Conservation (phyloP, 2,888 invertebrate species). For the Drosophila planitibia region DNA sequence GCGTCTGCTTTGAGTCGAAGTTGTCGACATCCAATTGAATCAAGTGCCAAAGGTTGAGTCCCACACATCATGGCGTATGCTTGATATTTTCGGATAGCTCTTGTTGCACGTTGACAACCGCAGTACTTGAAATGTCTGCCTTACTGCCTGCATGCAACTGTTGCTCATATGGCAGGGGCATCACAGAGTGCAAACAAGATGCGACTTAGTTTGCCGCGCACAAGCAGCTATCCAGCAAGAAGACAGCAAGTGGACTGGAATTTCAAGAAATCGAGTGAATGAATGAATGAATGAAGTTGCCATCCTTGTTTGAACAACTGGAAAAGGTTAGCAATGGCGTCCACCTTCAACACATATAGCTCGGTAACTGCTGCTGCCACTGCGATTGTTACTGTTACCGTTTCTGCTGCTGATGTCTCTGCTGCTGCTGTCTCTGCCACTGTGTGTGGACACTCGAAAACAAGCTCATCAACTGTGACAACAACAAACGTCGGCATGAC, state of each 20-base stretch:
- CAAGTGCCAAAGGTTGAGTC: conserved; percentile 22
- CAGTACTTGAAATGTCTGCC: conserved; percentile 41
- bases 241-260: conserved; percentile 57
- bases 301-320: conserved; percentile 58
- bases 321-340: conserved; percentile 60
- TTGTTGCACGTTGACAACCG: conserved; percentile 29
- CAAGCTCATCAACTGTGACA: conserved; percentile 71
- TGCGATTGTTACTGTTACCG: conserved; percentile 1
- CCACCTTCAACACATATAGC: conserved; percentile 16
- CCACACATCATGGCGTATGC: conserved; percentile 51
- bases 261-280: conserved; percentile 36
- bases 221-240: not conserved
- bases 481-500: conserved; percentile 60
- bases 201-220: conserved; percentile 6
- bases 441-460: conserved; percentile 62
- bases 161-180: conserved; percentile 60
- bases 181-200: conserved; percentile 38
- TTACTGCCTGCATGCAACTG: conserved; percentile 58
- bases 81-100: conserved; percentile 52
- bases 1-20: conserved; percentile 14
- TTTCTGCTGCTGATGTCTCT: not conserved
- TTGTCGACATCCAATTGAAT: conserved; percentile 36
- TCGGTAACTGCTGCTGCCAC: not conserved
- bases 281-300: conserved; percentile 45
- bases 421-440: conserved; percentile 1